Conservation (phyloP, 64 coral and sea anemone genomes). For the Acropora tenuis region DNA sequence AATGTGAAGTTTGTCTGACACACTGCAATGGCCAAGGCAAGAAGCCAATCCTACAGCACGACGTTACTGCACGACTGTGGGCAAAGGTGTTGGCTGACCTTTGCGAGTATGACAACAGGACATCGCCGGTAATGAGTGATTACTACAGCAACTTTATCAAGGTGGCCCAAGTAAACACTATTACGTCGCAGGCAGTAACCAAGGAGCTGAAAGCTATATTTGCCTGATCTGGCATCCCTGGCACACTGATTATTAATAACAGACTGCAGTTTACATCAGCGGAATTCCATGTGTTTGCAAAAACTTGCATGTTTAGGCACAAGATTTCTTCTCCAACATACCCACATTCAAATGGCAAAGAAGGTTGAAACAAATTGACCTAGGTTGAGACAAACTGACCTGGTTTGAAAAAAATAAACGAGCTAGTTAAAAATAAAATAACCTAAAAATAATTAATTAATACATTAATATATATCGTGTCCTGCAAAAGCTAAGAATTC, state of each 20-base stretch:
- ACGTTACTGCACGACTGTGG: slow-evolving; percentile 25
- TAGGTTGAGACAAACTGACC: no score
- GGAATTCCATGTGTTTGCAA: slow-evolving; percentile 15
- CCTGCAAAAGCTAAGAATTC: no score
- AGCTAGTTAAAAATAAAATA: no score
- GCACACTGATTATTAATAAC: slow-evolving; percentile 26
- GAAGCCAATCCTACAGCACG: slow-evolving; percentile 30
- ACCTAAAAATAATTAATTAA: no score
- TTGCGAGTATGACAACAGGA: slow-evolving; percentile 2
- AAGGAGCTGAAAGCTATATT: slow-evolving; percentile 33
- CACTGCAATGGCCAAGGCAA: slow-evolving; percentile 31
- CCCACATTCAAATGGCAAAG: slow-evolving; percentile 30
- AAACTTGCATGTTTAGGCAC: slow-evolving; percentile 19
- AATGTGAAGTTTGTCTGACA: slow-evolving; percentile 25
- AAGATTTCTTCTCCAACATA: slow-evolving; percentile 33
- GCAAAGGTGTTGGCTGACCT: slow-evolving; percentile 48
- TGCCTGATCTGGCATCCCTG: not conserved
- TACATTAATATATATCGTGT: no score
- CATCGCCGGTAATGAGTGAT: not conserved
- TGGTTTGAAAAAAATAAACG: no score
- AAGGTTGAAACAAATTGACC: no score
- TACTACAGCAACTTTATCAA: no score
- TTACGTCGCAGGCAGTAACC: slow-evolving; percentile 10
- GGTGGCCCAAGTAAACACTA: not conserved
- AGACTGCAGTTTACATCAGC: not conserved